phyloP scores from a whole-genome alignment of 2,888 invertebrate species.

The Megamerina dolium region DNA sequence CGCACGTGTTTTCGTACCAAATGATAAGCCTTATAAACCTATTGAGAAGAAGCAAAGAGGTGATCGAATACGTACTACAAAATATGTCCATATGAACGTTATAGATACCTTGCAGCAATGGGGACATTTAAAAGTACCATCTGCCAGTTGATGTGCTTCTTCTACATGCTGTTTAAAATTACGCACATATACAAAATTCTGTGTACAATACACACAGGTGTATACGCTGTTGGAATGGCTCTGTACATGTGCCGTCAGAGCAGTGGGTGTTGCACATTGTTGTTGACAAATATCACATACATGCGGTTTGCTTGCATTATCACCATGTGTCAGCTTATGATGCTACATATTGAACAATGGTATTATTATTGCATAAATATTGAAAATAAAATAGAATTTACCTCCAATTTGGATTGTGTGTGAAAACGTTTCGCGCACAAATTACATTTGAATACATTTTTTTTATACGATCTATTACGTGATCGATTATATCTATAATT shows the following conservation, averaged over 20 bases:
- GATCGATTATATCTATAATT: too few relatives aligned
- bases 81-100: not conserved
- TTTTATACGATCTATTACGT: too few relatives aligned
- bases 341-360: too few relatives aligned
- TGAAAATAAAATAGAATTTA: too few relatives aligned
- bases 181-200: conserved; percentile 60
- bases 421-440: conserved; percentile 63
- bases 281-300: conserved; percentile 62
- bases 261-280: conserved; percentile 66
- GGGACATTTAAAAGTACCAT: conserved; percentile 64
- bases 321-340: conserved; percentile 60
- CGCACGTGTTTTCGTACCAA: conserved; percentile 68
- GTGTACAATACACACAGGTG: conserved; percentile 64
- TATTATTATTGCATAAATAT: too few relatives aligned
- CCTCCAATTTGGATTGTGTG: conserved; percentile 56
- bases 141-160: conserved; percentile 52
- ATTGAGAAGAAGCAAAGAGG: conserved; percentile 16
- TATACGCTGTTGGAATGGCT: conserved; percentile 52
- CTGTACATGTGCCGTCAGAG: conserved; percentile 65
- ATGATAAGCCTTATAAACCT: conserved; percentile 62
- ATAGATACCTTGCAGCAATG: conserved; percentile 57
- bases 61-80: too few relatives aligned
- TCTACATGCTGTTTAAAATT: conserved; percentile 62
- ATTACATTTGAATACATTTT: conserved; percentile 56
- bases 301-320: conserved; percentile 63